Base-by-base conservation (phyloP, 2,797 vertebrate species). In the Hypotaenidia philippensis region DNA sequence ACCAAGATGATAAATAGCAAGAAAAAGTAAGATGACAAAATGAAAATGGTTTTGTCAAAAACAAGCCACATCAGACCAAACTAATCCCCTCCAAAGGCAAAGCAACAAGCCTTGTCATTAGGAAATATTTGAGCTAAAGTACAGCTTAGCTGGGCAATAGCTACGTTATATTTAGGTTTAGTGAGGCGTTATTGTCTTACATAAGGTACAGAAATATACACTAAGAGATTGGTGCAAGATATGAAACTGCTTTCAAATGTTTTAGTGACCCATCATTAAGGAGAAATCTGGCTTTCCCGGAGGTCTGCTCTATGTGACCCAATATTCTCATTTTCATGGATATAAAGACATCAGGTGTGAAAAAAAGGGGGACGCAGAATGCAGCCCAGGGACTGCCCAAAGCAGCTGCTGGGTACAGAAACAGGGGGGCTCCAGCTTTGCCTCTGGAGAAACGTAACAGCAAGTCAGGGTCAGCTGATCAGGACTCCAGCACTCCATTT, bases 121-220 rank as follows among this genome's bases (percentile, higher is more conserved):
- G 59, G 50, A 93, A 92, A 72, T 11, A 50, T 40, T 12, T 63
- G 64, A 86, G 34, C 49, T 83, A 5, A 89, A 91, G 72, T 80
- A 86, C 29, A 93, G 74, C 34, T 87, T 91, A 91, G 77, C 69
- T 80, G 80, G 80, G 86, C 60, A 72, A 87, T 55, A 55, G 15
- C 40, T 56, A 72, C 41, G 36, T 69, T 89, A 83, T 77, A 76
- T 63, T 83, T 76, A 63, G 63, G 16, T 53, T 76, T 78, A 91
- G 38, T 55, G 45, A 68, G 72, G 31, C 10, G 0, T 55, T 81
- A 59, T 27, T 89, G 55, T 72, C 56, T 89, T 76, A 65, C 9
- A 15, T 60, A 60, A 72, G 26, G 36, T 89, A 77, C 78, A 69
- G 78, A 80, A 91, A 87, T 89, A 70, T 14, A 45, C 10, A 11